These are phyloP conservation scores for Pyrrhia umbra DNA, from an alignment of 2,888 invertebrate genomes.

Conservation along the genomic window DNA sequence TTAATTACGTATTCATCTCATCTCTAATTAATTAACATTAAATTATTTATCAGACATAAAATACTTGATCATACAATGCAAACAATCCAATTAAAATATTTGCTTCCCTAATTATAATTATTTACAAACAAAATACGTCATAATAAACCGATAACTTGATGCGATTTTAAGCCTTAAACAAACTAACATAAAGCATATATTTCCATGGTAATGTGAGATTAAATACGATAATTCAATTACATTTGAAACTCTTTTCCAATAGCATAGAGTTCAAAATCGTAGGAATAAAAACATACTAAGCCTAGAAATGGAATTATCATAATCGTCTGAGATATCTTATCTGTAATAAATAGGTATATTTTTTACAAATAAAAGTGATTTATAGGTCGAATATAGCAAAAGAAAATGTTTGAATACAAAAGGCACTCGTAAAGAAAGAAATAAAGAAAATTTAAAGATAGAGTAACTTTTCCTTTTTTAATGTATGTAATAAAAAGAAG, in stretches of 20 bases:
- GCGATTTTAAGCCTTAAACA: constrained; percentile 4
- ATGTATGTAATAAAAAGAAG: too few species aligned
- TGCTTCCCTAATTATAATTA: constrained; percentile 29
- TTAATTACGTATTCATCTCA: not conserved
- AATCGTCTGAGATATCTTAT: too few species aligned
- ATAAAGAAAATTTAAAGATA: too few species aligned
- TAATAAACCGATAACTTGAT: not conserved
- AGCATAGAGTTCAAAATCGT: constrained; percentile 1
- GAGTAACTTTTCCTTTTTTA: too few species aligned
- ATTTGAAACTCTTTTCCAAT: not conserved
- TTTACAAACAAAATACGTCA: constrained; percentile 4
- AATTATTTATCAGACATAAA: constrained; percentile 1
- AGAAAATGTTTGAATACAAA: not conserved
- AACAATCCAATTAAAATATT: constrained; percentile 18
- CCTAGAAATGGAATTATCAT: constrained; percentile 29
- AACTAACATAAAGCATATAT: not conserved
- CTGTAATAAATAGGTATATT: too few species aligned
- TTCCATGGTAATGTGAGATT: constrained; percentile 5
- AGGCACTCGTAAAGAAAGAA: not conserved
- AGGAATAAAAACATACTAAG: not conserved
- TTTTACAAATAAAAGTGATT: constrained; percentile 21
- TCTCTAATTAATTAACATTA: not conserved
- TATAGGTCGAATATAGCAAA: not conserved
- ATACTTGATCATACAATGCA: constrained; percentile 2
- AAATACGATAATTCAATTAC: not conserved